A percentile compares a stretch with the other conserved stretches of the same genome.
Conservation (phyloP, 1,140 invertebrate genomes). For the Drosophila pectinifera region DNA sequence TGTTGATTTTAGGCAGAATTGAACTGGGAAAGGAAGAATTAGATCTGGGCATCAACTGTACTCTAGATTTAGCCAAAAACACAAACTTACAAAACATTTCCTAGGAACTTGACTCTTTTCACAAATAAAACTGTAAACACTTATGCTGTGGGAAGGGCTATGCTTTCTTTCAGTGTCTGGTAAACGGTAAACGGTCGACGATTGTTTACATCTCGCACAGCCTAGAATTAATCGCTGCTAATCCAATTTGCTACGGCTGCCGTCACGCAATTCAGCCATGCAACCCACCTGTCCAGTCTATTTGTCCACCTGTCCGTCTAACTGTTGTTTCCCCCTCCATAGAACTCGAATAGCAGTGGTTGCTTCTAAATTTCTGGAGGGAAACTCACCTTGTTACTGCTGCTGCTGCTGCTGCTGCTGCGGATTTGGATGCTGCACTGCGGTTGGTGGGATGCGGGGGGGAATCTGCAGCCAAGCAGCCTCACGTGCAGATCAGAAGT, state of each 20-base stretch:
- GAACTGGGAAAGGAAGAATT: no score
- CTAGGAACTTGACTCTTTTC: background rate
- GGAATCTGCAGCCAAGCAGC: slow-evolving; percentile 9
- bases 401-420: background rate
- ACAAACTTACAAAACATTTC: no score
- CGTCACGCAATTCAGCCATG: slow-evolving; percentile 37
- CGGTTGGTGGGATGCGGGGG: background rate
- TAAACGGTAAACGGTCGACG: background rate
- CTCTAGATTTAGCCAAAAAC: no score
- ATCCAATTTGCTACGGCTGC: slow-evolving; percentile 37
- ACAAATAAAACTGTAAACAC: background rate
- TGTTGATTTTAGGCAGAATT: background rate
- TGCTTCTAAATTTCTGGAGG: background rate
- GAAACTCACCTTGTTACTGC: slow-evolving; percentile 23
- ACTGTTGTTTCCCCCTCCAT: background rate
- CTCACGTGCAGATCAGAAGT: slow-evolving; percentile 18
- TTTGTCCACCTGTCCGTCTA: slow-evolving; percentile 8
- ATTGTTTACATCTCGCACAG: slow-evolving; percentile 35
- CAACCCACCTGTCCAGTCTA: slow-evolving; percentile 14
- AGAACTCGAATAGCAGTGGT: background rate
- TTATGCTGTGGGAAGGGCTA: background rate
- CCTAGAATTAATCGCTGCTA: slow-evolving; percentile 27
- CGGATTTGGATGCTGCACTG: slow-evolving; percentile 15
- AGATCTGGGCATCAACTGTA: no score
- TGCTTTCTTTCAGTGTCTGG: slow-evolving; percentile 8